phyloP scores from a whole-genome alignment of 2,888 invertebrate species.

The Euclidia mi region DNA sequence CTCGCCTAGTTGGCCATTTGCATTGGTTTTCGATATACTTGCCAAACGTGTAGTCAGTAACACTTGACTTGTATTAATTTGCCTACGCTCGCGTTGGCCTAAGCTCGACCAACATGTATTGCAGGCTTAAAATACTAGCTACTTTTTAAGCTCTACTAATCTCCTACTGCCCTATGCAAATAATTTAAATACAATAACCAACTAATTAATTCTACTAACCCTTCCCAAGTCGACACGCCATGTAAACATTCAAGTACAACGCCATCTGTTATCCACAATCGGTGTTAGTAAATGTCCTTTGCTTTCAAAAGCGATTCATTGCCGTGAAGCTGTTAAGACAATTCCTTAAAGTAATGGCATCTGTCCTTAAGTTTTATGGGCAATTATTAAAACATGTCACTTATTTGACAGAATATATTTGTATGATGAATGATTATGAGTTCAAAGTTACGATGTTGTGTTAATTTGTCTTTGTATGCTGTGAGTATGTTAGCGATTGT shows the following conservation, averaged over 20 bases:
- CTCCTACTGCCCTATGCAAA: too few relatives aligned
- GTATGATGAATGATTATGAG: constrained; percentile 44
- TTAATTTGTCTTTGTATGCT: constrained; percentile 14
- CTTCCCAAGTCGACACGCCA: not conserved
- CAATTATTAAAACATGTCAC: too few relatives aligned
- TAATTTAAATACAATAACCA: too few relatives aligned
- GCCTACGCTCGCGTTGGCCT: too few relatives aligned
- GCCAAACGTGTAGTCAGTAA: too few relatives aligned
- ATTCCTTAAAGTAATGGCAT: constrained; percentile 64
- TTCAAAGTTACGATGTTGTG: constrained; percentile 41
- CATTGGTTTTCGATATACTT: too few relatives aligned
- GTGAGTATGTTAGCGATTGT: constrained; percentile 4
- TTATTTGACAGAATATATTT: constrained; percentile 62
- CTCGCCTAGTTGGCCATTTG: too few relatives aligned
- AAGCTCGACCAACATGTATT: too few relatives aligned
- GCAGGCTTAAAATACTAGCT: too few relatives aligned
- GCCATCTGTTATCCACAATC: constrained; percentile 24
- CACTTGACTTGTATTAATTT: too few relatives aligned
- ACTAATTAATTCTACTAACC: too few relatives aligned
- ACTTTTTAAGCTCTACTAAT: too few relatives aligned
- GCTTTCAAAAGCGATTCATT: constrained; percentile 52
- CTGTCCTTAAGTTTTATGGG: constrained; percentile 74
- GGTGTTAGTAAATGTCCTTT: constrained; percentile 27
- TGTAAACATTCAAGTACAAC: constrained; percentile 2
- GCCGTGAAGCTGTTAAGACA: constrained; percentile 46